Base-by-base conservation (phyloP, 1,140 invertebrate species). In the Drosophila lowei region DNA sequence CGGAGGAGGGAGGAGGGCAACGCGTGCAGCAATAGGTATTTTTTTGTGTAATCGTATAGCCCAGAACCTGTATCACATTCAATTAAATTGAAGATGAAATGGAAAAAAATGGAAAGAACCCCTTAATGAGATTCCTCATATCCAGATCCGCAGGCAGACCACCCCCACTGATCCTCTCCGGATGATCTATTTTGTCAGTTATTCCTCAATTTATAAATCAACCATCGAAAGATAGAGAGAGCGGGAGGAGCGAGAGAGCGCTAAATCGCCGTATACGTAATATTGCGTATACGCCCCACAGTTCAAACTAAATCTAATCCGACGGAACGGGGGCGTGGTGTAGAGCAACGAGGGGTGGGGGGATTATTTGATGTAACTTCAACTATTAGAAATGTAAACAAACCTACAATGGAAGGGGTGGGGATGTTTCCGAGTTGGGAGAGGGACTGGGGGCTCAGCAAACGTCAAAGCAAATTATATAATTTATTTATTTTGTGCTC, bases 381-480 rank as follows among this genome's bases (percentile, higher is more conserved):
- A 62, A 58, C 71, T 74, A 65, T 65, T 57, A 48, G 47, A 48
- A 73, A 64, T 73, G 70, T 73, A 73, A 73, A 73, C 71, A 73
- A 73, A 63, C 65, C 50, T 0, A 25, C 64, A 52, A 73, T 8
- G 0, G 21, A 16, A 30, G 43, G 9, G 23, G 2, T 1, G n/a
- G 53, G 23, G 11, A 7, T 41, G 52, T 54, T 3, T 3, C 16
- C 25, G 21, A 4, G 8, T 5, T 18, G 11, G 11, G 11, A 2
- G 18, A 43, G 9, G 34, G 30, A 8, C 7, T 13, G 3, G 28
- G 4, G 7, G 13, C 13, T 38, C 52, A 53, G 55, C 53, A 57
- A 73, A 73, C 70, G 71, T 73, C 70, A 78, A 61, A 77, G 71
- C 79, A 65, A 76, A 84, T 84, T 84, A 84, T 84, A 84, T 84